Conservation (phyloP, 92 coral and sea anemone genomes). For the Virgularia gustaviana region DNA sequence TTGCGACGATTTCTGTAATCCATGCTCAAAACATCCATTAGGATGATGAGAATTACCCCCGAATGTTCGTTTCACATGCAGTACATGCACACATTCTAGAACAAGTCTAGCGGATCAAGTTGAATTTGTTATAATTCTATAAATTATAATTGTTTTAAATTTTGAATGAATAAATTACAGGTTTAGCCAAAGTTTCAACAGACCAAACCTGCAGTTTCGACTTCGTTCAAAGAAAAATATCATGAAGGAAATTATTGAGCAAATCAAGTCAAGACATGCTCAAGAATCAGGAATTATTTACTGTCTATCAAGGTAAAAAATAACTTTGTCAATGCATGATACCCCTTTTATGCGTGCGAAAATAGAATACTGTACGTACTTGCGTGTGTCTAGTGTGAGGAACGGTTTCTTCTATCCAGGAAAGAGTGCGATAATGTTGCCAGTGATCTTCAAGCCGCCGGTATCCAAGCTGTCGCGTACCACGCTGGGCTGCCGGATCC, state of each 20-base stretch:
- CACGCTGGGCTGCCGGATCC: constrained; percentile 86
- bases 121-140: too few species aligned
- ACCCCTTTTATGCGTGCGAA: too few species aligned
- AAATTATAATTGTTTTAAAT: not conserved
- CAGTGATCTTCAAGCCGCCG: constrained; percentile 61
- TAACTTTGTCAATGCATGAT: too few species aligned
- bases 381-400: not conserved
- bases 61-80: too few species aligned
- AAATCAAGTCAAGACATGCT: constrained; percentile 67
- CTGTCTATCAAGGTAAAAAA: constrained; percentile 85
- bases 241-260: constrained; percentile 71
- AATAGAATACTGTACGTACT: too few species aligned
- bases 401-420: constrained; percentile 28
- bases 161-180: too few species aligned
- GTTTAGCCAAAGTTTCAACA: constrained; percentile 90
- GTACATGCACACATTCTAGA: too few species aligned
- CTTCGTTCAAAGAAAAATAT: constrained; percentile 74
- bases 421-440: constrained; percentile 92
- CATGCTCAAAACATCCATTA: too few species aligned
- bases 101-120: too few species aligned
- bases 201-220: constrained; percentile 76
- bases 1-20: too few species aligned
- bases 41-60: too few species aligned
- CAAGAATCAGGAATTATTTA: constrained; percentile 83
- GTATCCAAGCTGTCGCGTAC: constrained; percentile 80